Evolutionary conservation across 2,797 vertebrate species (phyloP).

Genomic region (Loriculus beryllinus): DNA sequence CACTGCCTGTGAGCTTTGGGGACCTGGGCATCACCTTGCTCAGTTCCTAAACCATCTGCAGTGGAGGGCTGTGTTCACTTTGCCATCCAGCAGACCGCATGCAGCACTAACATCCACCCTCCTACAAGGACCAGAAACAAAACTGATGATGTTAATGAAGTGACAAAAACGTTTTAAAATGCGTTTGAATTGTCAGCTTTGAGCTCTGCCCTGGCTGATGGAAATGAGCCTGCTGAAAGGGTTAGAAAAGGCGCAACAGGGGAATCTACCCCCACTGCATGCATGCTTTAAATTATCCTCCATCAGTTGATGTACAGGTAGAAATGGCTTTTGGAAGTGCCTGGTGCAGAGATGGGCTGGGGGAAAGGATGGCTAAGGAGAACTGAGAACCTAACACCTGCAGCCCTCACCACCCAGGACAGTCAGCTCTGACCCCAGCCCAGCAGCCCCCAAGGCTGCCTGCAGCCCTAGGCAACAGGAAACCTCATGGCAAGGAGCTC

Average conservation of each 20-base stretch:
- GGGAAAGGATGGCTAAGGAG: neutral
- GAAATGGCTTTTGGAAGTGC: neutral
- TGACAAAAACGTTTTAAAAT: fast-evolving
- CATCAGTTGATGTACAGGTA: neutral
- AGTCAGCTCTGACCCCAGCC: neutral
- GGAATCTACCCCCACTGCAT: neutral
- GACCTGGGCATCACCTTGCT: neutral
- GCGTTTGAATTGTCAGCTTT: fast-evolving
- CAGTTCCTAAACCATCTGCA: fast-evolving
- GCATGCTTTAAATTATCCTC: neutral
- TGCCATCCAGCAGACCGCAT: fast-evolving
- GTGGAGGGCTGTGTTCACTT: fast-evolving
- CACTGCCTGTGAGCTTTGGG: neutral
- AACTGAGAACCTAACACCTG: neutral
- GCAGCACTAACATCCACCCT: neutral
- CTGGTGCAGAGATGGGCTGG: neutral
- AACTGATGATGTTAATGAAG: neutral
- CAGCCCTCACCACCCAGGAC: neutral
- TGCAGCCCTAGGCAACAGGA: neutral
- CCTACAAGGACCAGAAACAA: neutral
- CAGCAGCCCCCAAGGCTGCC: neutral
- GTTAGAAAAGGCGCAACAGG: neutral
- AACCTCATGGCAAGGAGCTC: neutral
- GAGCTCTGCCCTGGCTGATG: neutral
- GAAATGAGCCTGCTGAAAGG: neutral